Conservation (phyloP, 2,113 vertebrate genomes). For the Erythrolamprus reginae region DNA sequence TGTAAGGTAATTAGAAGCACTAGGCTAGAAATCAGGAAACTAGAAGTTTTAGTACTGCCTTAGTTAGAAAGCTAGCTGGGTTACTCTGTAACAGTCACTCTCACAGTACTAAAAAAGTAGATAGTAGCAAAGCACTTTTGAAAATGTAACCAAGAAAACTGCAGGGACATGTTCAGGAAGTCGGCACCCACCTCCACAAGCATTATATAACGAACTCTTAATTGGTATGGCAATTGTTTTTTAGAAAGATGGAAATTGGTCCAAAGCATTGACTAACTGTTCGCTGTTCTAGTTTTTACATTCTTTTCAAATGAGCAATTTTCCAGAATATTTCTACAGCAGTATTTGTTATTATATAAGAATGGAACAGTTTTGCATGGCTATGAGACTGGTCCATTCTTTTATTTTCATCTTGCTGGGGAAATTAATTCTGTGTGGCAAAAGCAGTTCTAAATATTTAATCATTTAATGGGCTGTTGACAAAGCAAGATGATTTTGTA, state of each 20-base stretch:
- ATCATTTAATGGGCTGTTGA: not conserved
- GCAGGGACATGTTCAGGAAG: not conserved
- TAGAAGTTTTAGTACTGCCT: too few species aligned
- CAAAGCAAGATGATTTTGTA: not conserved
- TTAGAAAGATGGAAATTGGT: not conserved
- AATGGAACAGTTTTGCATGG: not conserved
- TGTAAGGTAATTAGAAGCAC: not conserved
- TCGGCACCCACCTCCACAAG: not conserved
- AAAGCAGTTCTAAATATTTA: not conserved
- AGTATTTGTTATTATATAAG: not conserved
- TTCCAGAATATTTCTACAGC: not conserved
- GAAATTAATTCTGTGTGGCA: not conserved
- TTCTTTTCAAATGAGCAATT: not conserved
- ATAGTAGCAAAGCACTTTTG: not conserved
- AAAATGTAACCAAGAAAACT: not conserved
- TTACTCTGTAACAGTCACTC: not conserved
- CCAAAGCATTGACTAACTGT: not conserved
- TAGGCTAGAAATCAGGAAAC: not conserved
- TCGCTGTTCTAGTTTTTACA: not conserved
- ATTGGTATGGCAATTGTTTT: not conserved
- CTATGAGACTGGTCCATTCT: not conserved
- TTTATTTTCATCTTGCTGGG: not conserved
- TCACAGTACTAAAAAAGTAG: not conserved
- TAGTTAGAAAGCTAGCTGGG: not conserved
- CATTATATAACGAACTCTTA: not conserved